Evolutionary conservation across 2,113 vertebrate species (phyloP).

Genomic region (Otolemur garnettii): DNA sequence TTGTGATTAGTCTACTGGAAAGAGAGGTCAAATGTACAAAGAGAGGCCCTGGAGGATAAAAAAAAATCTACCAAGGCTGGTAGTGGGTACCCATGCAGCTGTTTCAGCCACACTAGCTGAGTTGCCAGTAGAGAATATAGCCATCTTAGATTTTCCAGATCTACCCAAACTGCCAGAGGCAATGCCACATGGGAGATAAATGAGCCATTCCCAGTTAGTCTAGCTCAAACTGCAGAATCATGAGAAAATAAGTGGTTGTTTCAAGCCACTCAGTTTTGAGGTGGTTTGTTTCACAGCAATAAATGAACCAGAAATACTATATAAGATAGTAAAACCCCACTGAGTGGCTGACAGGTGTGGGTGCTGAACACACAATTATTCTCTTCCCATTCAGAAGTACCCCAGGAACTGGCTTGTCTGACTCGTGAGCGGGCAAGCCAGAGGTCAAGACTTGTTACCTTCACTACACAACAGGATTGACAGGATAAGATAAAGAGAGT

Average conservation of each 20-base stretch:
- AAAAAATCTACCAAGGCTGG: neutral
- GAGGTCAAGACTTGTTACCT: neutral
- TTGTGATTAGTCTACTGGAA: neutral
- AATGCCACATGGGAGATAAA: neutral
- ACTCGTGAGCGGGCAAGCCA: neutral
- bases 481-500: constrained; percentile 5
- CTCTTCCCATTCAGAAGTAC: neutral
- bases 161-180: neutral
- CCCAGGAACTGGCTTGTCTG: neutral
- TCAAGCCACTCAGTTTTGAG: neutral
- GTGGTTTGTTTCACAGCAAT: constrained; percentile 12
- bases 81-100: neutral
- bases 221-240: neutral
- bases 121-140: neutral
- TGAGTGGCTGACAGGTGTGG: neutral
- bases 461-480: neutral
- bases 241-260: neutral
- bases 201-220: neutral
- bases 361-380: neutral
- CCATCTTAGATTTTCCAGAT: neutral
- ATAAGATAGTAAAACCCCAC: neutral
- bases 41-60: neutral
- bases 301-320: neutral
- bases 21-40: neutral
- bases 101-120: constrained; percentile 7